A percentile compares a stretch with the other conserved stretches of the same genome.
Conservation (phyloP, 2,797 vertebrate species). For the Poeciliopsis gracilis region DNA sequence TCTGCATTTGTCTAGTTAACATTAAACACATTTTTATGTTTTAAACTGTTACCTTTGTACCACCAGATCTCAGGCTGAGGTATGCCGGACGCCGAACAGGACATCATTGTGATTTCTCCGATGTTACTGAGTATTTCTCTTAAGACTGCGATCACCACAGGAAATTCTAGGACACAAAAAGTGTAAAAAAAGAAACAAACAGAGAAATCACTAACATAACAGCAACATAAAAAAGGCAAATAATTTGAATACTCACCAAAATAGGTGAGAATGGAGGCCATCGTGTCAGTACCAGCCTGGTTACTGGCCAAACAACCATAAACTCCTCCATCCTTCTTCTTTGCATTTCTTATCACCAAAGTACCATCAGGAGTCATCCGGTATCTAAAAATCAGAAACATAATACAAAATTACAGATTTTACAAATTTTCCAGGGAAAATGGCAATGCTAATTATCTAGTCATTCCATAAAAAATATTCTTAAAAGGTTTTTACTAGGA, state of each 20-base stretch:
- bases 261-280: slow-evolving; percentile 85
- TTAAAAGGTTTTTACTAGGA: not conserved
- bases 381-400: slow-evolving; percentile 75
- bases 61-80: slow-evolving; percentile 90
- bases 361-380: slow-evolving; percentile 87
- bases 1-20: not conserved
- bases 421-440: too few species aligned
- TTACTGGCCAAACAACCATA: slow-evolving; percentile 95
- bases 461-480: not conserved
- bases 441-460: not conserved
- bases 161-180: slow-evolving; percentile 81
- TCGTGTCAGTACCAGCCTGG: slow-evolving; percentile 87
- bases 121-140: slow-evolving; percentile 88
- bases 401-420: not conserved
- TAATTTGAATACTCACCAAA: slow-evolving; percentile 77
- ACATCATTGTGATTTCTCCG: slow-evolving; percentile 89
- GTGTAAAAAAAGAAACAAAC: not conserved
- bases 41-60: slow-evolving; percentile 90
- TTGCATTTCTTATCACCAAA: slow-evolving; percentile 85
- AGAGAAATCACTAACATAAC: not conserved
- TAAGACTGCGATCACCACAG: slow-evolving; percentile 82
- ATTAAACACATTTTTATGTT: not conserved
- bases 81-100: slow-evolving; percentile 88
- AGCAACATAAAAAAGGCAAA: not conserved
- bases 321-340: slow-evolving; percentile 87